Percentiles rank a stretch among this genome's conserved stretches.
phyloP scores from a whole-genome alignment of 2,888 invertebrate genomes.

The Aleiodes testaceus region DNA sequence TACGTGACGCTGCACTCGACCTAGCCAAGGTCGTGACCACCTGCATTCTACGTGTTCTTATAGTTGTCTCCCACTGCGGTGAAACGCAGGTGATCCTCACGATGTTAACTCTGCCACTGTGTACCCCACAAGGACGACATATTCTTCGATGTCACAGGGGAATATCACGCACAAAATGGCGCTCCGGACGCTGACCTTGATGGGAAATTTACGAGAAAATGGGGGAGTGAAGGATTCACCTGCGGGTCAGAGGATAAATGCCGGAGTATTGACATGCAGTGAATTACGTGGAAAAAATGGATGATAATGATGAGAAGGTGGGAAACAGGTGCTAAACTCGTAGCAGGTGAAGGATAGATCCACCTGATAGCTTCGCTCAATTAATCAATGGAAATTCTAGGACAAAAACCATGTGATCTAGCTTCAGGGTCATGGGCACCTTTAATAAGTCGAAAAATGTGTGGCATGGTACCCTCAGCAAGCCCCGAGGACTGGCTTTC shows the following conservation, averaged over 20 bases:
- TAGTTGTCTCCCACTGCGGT: conserved; percentile 56
- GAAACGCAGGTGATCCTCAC: conserved; percentile 59
- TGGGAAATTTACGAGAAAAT: conserved; percentile 47
- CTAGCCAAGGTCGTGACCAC: conserved; percentile 69
- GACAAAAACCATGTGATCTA: background rate
- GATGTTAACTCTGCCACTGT: conserved; percentile 57
- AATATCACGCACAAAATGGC: conserved; percentile 41
- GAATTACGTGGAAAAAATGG: background rate
- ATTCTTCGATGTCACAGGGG: conserved; percentile 60
- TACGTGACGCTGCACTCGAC: conserved; percentile 67
- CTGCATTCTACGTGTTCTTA: conserved; percentile 71
- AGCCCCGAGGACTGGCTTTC: no score
- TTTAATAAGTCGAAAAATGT: conserved; percentile 19
- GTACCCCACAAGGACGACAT: conserved; percentile 62
- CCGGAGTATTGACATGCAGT: background rate
- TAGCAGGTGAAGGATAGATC: conserved; percentile 17
- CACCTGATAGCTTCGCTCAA: background rate
- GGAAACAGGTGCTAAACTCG: background rate
- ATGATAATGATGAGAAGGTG: background rate
- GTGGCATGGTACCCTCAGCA: background rate
- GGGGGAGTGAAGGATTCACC: conserved; percentile 5
- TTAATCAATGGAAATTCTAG: no score
- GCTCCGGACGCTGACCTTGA: conserved; percentile 52
- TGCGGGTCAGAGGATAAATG: background rate
- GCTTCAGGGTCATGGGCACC: conserved; percentile 9